These are phyloP conservation scores for Dysdera silvatica DNA, from an alignment of 1,140 invertebrate genomes.

Conservation along the genomic window DNA sequence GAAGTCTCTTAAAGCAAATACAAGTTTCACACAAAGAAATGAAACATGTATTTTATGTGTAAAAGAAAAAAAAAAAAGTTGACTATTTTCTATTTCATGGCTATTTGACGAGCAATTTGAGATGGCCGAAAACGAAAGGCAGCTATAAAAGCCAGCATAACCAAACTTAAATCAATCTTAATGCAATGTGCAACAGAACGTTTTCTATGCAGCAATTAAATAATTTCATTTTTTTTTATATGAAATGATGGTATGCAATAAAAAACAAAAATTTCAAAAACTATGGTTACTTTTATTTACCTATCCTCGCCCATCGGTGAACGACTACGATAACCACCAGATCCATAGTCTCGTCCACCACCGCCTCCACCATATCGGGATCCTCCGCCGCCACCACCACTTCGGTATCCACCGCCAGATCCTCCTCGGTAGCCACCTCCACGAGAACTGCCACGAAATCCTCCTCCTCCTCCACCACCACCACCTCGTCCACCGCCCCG, in stretches of 20 bases:
- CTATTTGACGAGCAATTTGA: no score
- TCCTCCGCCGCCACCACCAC: conserved; percentile 11
- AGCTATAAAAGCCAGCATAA: background rate
- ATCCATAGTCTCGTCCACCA: conserved; percentile 1
- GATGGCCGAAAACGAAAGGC: no score
- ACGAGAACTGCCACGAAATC: conserved; percentile 12
- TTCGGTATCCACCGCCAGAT: conserved; percentile 6
- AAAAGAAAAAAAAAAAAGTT: no score
- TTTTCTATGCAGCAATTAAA: background rate
- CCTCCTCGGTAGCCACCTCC: conserved; percentile 29
- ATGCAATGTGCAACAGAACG: background rate
- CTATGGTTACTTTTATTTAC: background rate
- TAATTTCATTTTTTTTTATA: background rate
- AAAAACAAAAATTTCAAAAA: background rate
- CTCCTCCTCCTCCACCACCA: conserved; percentile 7
- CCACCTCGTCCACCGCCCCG: conserved; percentile 21
- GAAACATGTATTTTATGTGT: no score
- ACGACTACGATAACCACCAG: conserved; percentile 16
- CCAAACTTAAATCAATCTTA: background rate
- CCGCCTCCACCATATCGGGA: conserved; percentile 26
- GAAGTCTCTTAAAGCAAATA: no score
- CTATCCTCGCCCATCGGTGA: conserved; percentile 16
- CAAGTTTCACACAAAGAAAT: no score
- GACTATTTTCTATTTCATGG: no score
- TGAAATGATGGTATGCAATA: background rate